Conservation (phyloP, 2,113 vertebrate species). For the Gallinago media region DNA sequence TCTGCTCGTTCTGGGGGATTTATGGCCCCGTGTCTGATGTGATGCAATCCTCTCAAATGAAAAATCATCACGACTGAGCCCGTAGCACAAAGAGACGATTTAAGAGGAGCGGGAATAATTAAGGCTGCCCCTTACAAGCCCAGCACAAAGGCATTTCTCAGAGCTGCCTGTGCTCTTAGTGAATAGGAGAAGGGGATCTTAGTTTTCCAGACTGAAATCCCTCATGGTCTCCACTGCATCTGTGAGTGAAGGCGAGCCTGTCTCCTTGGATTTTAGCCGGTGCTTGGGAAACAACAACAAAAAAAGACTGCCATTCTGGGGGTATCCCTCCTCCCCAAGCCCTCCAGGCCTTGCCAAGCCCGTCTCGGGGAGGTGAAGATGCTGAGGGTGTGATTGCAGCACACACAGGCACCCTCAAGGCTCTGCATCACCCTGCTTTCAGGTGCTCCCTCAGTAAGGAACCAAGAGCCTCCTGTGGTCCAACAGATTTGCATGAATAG, state of each 20-base stretch:
- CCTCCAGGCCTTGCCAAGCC: neutral
- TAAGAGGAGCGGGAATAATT: slow-evolving; percentile 67
- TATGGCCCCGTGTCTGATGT: slow-evolving; percentile 50
- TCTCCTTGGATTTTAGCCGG: neutral
- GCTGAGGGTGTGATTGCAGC: neutral
- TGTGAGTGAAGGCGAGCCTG: neutral
- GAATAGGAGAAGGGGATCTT: slow-evolving; percentile 55
- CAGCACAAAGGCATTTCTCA: slow-evolving; percentile 64
- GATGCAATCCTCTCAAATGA: slow-evolving; percentile 64
- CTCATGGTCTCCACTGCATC: neutral
- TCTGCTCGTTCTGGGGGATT: neutral
- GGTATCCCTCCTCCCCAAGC: neutral
- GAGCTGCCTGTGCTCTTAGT: slow-evolving; percentile 17
- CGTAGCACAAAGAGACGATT: slow-evolving; percentile 62
- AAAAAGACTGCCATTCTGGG: neutral
- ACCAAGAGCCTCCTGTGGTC: neutral
- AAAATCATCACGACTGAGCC: slow-evolving; percentile 63
- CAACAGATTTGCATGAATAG: neutral
- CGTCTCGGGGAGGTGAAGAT: neutral
- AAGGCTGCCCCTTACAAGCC: slow-evolving; percentile 54
- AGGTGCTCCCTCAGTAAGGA: neutral
- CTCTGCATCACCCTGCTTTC: neutral
- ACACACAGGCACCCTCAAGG: fast-evolving
- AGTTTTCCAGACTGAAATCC: slow-evolving; percentile 34
- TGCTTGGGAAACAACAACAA: neutral